These are phyloP conservation scores for Hephaestus fuliginosus DNA, from an alignment of 2,797 vertebrate species.

Conservation along the genomic window DNA sequence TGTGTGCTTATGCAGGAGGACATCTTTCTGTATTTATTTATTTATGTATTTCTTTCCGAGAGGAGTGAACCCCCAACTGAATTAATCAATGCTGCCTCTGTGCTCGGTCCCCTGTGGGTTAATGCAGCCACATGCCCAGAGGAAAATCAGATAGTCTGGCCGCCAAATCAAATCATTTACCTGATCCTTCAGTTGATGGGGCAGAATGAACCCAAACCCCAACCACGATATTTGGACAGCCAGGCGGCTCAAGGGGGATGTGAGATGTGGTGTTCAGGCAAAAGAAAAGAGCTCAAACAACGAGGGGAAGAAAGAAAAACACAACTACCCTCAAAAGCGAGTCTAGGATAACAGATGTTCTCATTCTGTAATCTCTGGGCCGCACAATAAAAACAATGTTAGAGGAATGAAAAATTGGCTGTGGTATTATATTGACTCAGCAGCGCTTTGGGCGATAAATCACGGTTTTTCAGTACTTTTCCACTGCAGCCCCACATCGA, in stretches of 20 bases:
- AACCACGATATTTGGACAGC: constrained; percentile 33
- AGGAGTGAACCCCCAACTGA: constrained; percentile 57
- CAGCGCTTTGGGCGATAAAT: constrained; percentile 48
- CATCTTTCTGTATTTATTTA: constrained; percentile 64
- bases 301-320: neutral
- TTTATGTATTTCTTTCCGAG: constrained; percentile 62
- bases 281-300: constrained; percentile 28
- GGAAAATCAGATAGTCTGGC: constrained; percentile 64
- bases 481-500: constrained; percentile 43
- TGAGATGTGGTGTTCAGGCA: constrained; percentile 16
- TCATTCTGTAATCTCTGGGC: constrained; percentile 31
- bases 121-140: constrained; percentile 53
- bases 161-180: constrained; percentile 70
- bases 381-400: constrained; percentile 23
- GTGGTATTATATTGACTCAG: constrained; percentile 48
- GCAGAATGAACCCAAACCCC: constrained; percentile 46
- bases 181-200: constrained; percentile 51
- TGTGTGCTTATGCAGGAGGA: constrained; percentile 43
- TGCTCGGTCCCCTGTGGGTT: constrained; percentile 65
- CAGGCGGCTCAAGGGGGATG: neutral
- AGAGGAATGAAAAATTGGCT: constrained; percentile 22
- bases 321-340: neutral
- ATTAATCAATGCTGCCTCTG: constrained; percentile 69
- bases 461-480: constrained; percentile 56
- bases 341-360: constrained; percentile 32